Evolutionary conservation across 1,140 invertebrate species (phyloP).

Genomic region (Diachasma alloeum): DNA sequence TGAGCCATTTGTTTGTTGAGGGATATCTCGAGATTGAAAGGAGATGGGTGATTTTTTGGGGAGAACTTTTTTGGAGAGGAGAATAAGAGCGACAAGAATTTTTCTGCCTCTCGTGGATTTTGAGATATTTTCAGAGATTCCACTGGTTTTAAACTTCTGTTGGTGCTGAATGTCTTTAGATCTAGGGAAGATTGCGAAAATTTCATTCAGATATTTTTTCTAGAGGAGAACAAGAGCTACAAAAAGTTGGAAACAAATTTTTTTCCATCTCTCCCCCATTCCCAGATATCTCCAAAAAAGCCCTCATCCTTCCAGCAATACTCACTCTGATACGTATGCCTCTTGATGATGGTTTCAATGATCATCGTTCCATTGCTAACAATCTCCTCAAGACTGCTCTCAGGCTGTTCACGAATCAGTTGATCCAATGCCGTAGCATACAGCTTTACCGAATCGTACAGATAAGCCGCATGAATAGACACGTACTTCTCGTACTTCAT

Average conservation of each 20-base stretch:
- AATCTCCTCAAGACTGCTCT: slow-evolving; percentile 74
- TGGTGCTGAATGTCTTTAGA: too few relatives aligned
- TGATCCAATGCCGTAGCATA: slow-evolving; percentile 88
- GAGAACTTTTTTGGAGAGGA: neutral
- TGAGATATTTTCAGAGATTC: too few relatives aligned
- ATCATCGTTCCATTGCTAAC: slow-evolving; percentile 81
- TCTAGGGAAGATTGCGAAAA: neutral
- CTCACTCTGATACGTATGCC: slow-evolving; percentile 82
- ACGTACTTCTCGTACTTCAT: slow-evolving; percentile 78
- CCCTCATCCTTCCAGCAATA: slow-evolving; percentile 23
- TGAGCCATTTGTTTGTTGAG: too few relatives aligned
- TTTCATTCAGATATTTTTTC: neutral
- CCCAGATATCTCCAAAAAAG: neutral
- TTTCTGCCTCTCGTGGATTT: too few relatives aligned
- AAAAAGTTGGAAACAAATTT: neutral
- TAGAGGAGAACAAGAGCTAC: neutral
- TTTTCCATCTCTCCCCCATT: neutral
- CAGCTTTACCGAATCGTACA: slow-evolving; percentile 94
- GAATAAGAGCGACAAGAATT: too few relatives aligned
- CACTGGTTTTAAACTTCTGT: too few relatives aligned
- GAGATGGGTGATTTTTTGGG: too few relatives aligned
- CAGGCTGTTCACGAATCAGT: slow-evolving; percentile 70
- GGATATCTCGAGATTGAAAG: too few relatives aligned
- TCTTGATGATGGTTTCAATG: slow-evolving; percentile 80
- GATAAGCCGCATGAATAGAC: slow-evolving; percentile 92